A percentile compares a stretch with the other conserved stretches of the same genome.
phyloP scores from a whole-genome alignment of 2,888 invertebrate species.

The Nebria salina region DNA sequence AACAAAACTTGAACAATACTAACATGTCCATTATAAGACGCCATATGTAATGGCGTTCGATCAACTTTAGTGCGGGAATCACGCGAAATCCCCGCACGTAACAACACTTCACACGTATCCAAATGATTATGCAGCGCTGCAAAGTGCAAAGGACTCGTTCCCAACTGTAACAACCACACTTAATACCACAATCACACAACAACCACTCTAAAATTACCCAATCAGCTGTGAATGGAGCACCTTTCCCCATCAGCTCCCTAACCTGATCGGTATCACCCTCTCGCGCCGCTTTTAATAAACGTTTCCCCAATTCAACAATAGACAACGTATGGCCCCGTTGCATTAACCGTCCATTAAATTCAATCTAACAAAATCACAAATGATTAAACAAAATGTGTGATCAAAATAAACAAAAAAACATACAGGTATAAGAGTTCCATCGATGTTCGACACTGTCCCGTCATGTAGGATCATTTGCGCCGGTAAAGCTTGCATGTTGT shows the following conservation, averaged over 20 bases:
- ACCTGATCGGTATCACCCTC: slow-evolving; percentile 82
- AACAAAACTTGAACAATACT: slow-evolving; percentile 77
- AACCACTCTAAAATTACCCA: slow-evolving; percentile 72
- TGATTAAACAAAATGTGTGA: background rate
- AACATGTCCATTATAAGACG: slow-evolving; percentile 84
- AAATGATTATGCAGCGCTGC: slow-evolving; percentile 84
- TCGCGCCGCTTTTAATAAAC: slow-evolving; percentile 80
- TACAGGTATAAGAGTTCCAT: slow-evolving; percentile 63
- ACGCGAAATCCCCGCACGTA: slow-evolving; percentile 86
- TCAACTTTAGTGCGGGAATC: slow-evolving; percentile 94
- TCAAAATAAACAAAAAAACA: slow-evolving; percentile 45
- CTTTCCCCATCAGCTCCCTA: slow-evolving; percentile 80
- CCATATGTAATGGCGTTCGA: slow-evolving; percentile 90
- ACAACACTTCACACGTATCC: slow-evolving; percentile 81
- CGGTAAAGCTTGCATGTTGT: slow-evolving; percentile 48
- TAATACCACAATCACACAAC: background rate
- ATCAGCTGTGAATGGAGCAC: slow-evolving; percentile 92
- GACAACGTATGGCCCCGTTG: slow-evolving; percentile 55
- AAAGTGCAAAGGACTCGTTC: slow-evolving; percentile 89
- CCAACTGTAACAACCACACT: slow-evolving; percentile 68
- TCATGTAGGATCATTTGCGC: slow-evolving; percentile 59
- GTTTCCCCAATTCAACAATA: slow-evolving; percentile 84
- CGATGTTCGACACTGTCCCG: slow-evolving; percentile 57
- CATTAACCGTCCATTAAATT: slow-evolving; percentile 25
- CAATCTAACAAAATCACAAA: slow-evolving; percentile 26